Base-by-base conservation (phyloP, 2,888 invertebrate genomes). In the Acleris emargana region DNA sequence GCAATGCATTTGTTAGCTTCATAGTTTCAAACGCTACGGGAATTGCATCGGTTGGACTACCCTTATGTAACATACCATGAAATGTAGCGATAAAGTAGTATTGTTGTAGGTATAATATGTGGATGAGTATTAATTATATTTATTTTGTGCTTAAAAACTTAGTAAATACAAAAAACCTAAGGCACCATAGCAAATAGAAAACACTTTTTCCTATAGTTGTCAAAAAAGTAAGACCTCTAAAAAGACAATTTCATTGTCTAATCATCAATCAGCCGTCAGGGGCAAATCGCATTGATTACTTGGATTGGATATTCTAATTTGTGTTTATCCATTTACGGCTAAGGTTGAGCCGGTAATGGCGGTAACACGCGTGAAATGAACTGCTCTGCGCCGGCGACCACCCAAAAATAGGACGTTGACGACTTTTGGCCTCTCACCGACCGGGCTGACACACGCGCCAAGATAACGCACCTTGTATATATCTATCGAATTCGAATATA, bases 351-450 rank as follows among this genome's bases (percentile, higher is more conserved):
- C 68, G 69, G 73, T 80, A 79, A 81, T 80, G 74, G 73, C 69
- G 57, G 72, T 62, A 87, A 87, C 78, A 82, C 58, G 80, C 91
- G 86, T 91, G 90, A 90, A 91, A 91, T 91, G 80, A 90, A 79
- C 76, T 70, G 73, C 74, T 64, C 74, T 69, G 67, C 58, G 72
- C 32, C 51, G 32, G 43, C 84, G 89, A 91, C 91, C 91, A 89
- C 91, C 89, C 89, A 86, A 84, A 78, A 79, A 73, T 82, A 82
- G 79, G 74, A 77, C 54, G 54, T 5, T 17, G 45, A 17, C n/a
- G 6, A 16, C 16, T 16, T 3, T 0, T 9, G n/a, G 45, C 45
- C 45, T 5, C 13, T 38, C 38, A 9, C 38, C 38, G 4, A 38
- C 38, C 38, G n/a, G 17, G 1, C 45, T 45, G 45, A 6, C 5